Evolutionary conservation across 2,888 invertebrate genomes (phyloP).

Genomic region (Ecdyonurus torrentis): DNA sequence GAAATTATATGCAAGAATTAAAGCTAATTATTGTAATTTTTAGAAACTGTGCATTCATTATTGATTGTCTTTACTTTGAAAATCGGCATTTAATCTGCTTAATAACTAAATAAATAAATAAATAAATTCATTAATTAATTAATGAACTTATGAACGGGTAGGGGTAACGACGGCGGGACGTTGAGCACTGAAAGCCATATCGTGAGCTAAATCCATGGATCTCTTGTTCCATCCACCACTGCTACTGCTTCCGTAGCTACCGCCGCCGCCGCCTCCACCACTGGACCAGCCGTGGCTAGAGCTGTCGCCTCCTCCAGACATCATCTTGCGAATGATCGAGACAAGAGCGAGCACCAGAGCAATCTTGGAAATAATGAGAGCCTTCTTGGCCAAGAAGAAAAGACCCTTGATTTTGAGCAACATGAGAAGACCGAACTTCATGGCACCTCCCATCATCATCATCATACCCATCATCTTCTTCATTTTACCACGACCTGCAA

Average conservation of each 20-base stretch:
- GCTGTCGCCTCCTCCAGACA: constrained; percentile 30
- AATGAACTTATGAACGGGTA: not conserved
- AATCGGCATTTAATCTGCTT: too few relatives aligned
- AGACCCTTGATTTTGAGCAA: constrained; percentile 64
- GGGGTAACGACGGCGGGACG: not conserved
- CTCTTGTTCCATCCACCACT: constrained; percentile 17
- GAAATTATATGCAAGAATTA: too few relatives aligned
- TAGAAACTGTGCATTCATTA: too few relatives aligned
- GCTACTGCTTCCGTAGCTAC: not conserved
- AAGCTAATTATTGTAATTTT: too few relatives aligned
- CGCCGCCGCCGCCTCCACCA: constrained; percentile 33
- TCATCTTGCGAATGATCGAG: constrained; percentile 63
- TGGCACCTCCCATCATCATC: constrained; percentile 66
- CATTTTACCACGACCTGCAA: constrained; percentile 64
- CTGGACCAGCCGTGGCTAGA: constrained; percentile 24
- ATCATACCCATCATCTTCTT: constrained; percentile 85
- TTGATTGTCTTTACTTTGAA: too few relatives aligned
- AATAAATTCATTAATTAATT: too few relatives aligned
- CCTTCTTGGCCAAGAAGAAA: constrained; percentile 68
- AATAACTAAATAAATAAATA: too few relatives aligned
- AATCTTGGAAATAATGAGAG: constrained; percentile 66
- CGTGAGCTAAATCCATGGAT: not conserved
- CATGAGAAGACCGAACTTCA: constrained; percentile 67
- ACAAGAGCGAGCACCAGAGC: constrained; percentile 64
- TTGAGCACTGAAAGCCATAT: not conserved